Conservation (phyloP, 2,888 invertebrate genomes). For the Tipula vernalis region DNA sequence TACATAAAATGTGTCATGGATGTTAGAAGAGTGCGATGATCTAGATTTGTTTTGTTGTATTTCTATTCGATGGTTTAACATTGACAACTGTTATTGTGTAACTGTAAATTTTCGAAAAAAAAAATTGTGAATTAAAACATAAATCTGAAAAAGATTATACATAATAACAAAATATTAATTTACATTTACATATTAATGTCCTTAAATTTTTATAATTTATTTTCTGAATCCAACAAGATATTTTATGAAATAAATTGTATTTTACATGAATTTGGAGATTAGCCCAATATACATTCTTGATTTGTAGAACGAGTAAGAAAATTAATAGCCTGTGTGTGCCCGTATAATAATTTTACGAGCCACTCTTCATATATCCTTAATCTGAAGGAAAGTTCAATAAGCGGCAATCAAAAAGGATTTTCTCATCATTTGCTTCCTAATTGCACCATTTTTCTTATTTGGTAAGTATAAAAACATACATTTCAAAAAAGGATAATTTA, state of each 20-base stretch:
- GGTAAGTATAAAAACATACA: neutral
- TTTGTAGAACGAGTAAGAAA: neutral
- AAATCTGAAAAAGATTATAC: neutral
- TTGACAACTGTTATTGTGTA: neutral
- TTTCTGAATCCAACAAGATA: neutral
- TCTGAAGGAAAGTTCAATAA: neutral
- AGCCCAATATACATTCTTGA: neutral
- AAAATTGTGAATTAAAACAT: neutral
- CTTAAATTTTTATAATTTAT: neutral
- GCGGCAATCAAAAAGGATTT: neutral
- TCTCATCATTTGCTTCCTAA: neutral
- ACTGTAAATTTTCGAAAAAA: constrained; percentile 6
- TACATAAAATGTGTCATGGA: constrained; percentile 5
- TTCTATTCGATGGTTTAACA: neutral
- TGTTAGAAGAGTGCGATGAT: constrained; percentile 9
- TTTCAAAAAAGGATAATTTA: neutral
- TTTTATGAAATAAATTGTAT: neutral
- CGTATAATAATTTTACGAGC: neutral
- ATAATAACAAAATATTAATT: neutral
- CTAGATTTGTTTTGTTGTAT: constrained; percentile 5
- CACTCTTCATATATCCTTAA: neutral
- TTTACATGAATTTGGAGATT: neutral
- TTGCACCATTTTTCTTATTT: neutral
- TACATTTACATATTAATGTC: neutral
- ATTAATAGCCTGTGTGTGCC: neutral